Base-by-base conservation (phyloP, 1,140 invertebrate genomes). In the Procambarus virginalis region DNA sequence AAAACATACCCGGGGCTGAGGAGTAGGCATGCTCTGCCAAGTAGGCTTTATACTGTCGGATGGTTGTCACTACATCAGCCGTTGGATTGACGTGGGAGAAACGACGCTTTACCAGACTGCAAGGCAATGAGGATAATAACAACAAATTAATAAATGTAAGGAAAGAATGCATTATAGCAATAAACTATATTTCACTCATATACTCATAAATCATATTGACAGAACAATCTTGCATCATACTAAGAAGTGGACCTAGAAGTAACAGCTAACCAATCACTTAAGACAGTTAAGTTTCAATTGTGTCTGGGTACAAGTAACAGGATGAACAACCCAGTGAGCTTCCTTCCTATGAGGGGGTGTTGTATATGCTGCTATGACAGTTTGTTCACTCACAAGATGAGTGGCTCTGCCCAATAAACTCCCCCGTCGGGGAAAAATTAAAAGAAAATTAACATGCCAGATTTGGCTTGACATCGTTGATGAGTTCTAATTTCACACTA, bases 1-100 rank as follows among this genome's bases (percentile, higher is more conserved):
- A 92, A 79, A 92, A 92, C 91, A 92, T 92, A 2, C 92, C 92
- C 14, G 92, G 92, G 4, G 92, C 92, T 3, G 92, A 92, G 46
- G 89, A 92, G 81, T 92, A 92, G 8, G 92, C 91, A 4, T 91
- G 89, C 51, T 89, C 85, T 12, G 92, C 84, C 48, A 90, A 81
- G 84, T 85, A 92, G 14, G 87, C 64, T 60, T 92, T 90, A 86
- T 92, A 92, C 79, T 89, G 89, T 8, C 89, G 84, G 58, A 92
- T 92, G 8, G 91, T 92, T 34, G 92, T 92, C 46, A 92, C 91
- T 34, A 92, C 85, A 70, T 92, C 91, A 0, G 92, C 92, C 45
- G 83, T 83, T n/a, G 92, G 92, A 58, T 92, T 92, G 64, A 86
- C 83, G 82, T 92, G 89, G 3, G 89, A 91, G 83, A 88, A 89